Conservation (phyloP, 2,797 vertebrate genomes). For the Microchirus variegatus region DNA sequence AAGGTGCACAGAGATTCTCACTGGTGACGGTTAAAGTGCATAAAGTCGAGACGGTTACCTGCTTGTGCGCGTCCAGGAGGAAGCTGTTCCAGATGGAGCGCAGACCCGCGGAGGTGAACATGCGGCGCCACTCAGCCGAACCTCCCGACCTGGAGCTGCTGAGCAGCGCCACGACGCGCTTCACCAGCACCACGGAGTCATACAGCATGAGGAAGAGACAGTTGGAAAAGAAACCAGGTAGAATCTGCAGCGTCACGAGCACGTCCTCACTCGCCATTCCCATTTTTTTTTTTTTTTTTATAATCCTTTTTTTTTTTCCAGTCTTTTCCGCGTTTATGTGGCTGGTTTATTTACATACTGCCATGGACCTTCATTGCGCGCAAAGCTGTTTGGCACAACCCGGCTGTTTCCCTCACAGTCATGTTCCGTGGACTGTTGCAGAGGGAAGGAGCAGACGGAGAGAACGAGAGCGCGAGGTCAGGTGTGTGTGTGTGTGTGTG, state of each 20-base stretch:
- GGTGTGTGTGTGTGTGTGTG: not conserved
- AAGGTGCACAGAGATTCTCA: no score
- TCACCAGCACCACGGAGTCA: constrained; percentile 94
- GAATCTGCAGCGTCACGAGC: constrained; percentile 94
- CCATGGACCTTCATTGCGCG: constrained; percentile 11
- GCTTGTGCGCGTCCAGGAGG: constrained; percentile 94
- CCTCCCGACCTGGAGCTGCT: constrained; percentile 82
- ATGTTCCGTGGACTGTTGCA: constrained; percentile 13
- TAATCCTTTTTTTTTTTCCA: constrained; percentile 14
- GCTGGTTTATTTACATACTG: not conserved
- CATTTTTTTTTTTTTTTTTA: constrained; percentile 69
- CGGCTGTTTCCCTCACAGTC: constrained; percentile 26
- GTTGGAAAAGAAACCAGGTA: constrained; percentile 97
- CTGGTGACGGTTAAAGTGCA: no score
- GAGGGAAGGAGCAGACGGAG: no score
- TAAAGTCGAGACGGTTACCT: constrained; percentile 77
- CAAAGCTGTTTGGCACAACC: not conserved
- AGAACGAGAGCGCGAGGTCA: not conserved
- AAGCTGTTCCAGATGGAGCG: constrained; percentile 97
- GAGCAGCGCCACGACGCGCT: constrained; percentile 90
- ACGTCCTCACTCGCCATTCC: constrained; percentile 92
- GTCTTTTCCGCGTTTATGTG: constrained; percentile 1
- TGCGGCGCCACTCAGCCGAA: constrained; percentile 90
- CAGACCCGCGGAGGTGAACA: constrained; percentile 95
- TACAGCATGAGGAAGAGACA: constrained; percentile 96